A percentile compares a stretch with the other conserved stretches of the same genome.
Conservation (phyloP, 1,140 invertebrate species). For the Leguminivora glycinivorella region DNA sequence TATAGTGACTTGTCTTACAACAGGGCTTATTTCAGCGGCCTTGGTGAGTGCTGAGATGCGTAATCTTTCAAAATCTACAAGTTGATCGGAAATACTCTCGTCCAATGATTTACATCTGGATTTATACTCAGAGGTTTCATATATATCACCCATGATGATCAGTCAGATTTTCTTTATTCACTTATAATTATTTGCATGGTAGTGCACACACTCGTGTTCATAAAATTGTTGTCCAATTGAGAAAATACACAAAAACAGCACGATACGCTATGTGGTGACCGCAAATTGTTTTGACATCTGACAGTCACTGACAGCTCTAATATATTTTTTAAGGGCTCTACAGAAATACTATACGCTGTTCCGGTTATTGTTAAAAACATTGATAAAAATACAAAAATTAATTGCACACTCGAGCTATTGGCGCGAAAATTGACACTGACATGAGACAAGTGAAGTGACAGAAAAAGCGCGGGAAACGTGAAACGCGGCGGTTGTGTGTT, state of each 20-base stretch:
- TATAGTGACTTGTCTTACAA: slow-evolving; percentile 72
- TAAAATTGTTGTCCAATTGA: neutral
- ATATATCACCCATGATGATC: slow-evolving; percentile 38
- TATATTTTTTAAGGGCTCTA: neutral
- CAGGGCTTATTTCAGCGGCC: slow-evolving; percentile 73
- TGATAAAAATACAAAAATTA: neutral
- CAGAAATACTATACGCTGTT: neutral
- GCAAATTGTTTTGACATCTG: neutral
- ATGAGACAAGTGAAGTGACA: no score
- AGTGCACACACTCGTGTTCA: neutral
- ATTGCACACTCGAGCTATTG: neutral
- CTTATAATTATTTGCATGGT: neutral
- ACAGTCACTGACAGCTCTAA: neutral
- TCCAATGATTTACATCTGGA: slow-evolving; percentile 44
- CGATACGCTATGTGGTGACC: neutral
- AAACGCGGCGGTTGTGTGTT: no score
- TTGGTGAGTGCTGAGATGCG: slow-evolving; percentile 72
- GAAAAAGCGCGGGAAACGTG: no score
- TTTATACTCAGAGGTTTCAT: slow-evolving; percentile 30
- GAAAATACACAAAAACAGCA: neutral
- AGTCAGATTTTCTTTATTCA: neutral
- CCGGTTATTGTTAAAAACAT: neutral
- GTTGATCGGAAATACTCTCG: slow-evolving; percentile 53
- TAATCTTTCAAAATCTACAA: slow-evolving; percentile 61
- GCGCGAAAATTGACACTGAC: slow-evolving; percentile 32